Evolutionary conservation across 1,140 invertebrate species (phyloP), one percentile per base, ranked within the genome.

Genomic region (Epicauta chinensis): DNA sequence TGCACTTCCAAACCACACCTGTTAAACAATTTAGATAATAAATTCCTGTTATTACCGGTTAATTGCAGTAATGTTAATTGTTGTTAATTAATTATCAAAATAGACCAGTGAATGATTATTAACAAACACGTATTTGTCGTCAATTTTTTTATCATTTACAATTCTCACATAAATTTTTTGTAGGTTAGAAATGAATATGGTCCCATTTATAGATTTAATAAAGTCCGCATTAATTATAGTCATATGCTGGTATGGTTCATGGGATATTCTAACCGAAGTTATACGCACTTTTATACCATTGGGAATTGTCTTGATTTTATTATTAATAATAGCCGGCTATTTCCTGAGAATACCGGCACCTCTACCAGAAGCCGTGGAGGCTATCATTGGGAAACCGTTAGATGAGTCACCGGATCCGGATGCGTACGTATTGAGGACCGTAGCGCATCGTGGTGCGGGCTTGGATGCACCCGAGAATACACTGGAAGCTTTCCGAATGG

Each of bases 391-490:
- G 6, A 53, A 68, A 45, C 68, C 76, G 60, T 68, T 69, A 23
- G 31, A 63, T 16, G 41, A 43, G 16, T n/a, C n/a, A n/a, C 17
- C 61, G 38, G 61, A 59, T 53, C 58, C 66, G 40, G 49, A 62
- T 44, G 61, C 66, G 36, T 72, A 69, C 62, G 65, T 69, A 55
- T 73, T 78, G 68, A 70, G 67, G 64, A 72, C 75, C 45, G 76
- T 86, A 17, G 83, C 81, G 10, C 84, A 87, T 62, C 73, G 84
- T 62, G 84, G 83, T 34, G 83, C 81, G 32, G 80, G 75, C 32
- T 71, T 81, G 16, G 84, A 88, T 72, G 84, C 81, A 11, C 86
- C 86, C 11, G 85, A 87, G 69, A 87, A 87, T 65, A 86, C 81
- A 51, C 64, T 87, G 55, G 70, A 75, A 49, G 83, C 83, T 15